Evolutionary conservation across 2,888 invertebrate genomes (phyloP), one percentile per base, ranked within the genome.

Genomic region (Esperia sulphurella): DNA sequence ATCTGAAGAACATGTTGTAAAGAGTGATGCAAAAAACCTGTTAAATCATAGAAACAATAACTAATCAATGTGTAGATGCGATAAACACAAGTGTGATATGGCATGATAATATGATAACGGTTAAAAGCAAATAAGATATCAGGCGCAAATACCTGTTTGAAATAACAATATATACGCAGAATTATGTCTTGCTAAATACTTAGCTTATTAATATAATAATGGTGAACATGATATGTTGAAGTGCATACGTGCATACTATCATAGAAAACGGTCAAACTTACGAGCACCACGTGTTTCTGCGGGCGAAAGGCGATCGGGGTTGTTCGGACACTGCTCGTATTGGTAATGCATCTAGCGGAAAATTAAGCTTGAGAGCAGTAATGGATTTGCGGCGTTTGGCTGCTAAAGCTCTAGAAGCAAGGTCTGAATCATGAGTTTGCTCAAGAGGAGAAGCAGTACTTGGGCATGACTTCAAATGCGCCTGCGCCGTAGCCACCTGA

Each of bases 281-380:
- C 90, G 90, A 82, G 79, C 90, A 89, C 90, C 90, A 90, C 63
- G 90, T 90, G 76, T 90, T 90, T 59, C 90, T 79, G 63, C 90
- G 87, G 49, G 75, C 82, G 61, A 77, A 75, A 55, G 66, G 66
- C 43, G 75, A 71, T 59, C 85, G 80, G 47, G 73, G 59, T 52
- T 61, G 76, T 63, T 83, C 79, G 45, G 71, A 54, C 8, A 75
- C 52, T 14, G 75, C 65, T 50, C 75, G 59, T 65, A 75, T 87
- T 51, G 72, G 71, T 51, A 62, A 75, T 45, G 64, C 57, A 28
- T 89, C 89, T 51, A 75, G 65, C 5, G 78, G 64, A 46, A 89
- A 71, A 62, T 75, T 87, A 43, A 90, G 68, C 61, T 81, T 87
- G 61, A 88, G 75, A 51, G 84, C 68, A 29, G 88, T 85, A 53